Conservation (phyloP, 2,797 vertebrate species). For the Esox masquinongy region DNA sequence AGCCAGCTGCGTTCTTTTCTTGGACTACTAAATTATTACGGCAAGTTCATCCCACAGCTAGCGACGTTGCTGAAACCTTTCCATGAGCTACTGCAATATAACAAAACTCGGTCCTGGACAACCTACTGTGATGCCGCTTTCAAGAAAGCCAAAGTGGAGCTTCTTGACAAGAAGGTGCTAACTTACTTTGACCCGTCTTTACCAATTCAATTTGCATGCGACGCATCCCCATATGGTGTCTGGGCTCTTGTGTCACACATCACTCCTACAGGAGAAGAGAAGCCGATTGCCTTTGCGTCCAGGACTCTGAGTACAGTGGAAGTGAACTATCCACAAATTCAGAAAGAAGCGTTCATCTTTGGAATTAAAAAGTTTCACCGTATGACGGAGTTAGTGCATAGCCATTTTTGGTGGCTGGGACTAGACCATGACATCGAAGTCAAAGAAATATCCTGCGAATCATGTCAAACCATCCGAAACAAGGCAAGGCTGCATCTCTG, state of each 20-base stretch:
- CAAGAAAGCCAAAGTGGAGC: background rate
- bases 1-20: background rate
- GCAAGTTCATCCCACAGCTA: background rate
- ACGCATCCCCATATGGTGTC: background rate
- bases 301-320: no score
- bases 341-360: no score
- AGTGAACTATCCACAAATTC: no score
- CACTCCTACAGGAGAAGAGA: background rate
- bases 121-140: background rate
- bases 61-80: no score
- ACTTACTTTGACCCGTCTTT: background rate
- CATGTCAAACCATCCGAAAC: no score
- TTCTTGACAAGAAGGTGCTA: background rate
- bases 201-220: background rate
- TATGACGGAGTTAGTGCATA: no score
- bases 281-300: background rate
- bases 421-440: no score
- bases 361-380: no score
- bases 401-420: no score
- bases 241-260: background rate
- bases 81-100: background rate
- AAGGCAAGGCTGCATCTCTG: no score
- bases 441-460: no score
- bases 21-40: background rate
- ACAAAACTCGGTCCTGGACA: background rate